Percentiles rank a stretch among this genome's conserved stretches.
These are phyloP conservation scores for Elgaria multicarinata DNA, from an alignment of 2,113 vertebrate species.

Conservation along the genomic window DNA sequence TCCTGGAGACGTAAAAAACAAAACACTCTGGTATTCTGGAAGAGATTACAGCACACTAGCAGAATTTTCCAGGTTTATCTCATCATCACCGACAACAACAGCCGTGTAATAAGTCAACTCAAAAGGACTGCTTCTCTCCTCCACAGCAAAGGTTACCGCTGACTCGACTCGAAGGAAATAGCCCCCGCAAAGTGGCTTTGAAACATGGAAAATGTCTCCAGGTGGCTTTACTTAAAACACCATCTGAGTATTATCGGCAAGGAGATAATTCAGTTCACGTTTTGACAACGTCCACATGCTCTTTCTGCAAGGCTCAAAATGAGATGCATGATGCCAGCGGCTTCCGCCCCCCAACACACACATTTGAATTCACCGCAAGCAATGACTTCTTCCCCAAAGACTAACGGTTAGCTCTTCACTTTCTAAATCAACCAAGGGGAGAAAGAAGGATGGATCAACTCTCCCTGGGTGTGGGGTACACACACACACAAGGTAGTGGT, in stretches of 20 bases:
- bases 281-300: slow-evolving; percentile 71
- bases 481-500: no score
- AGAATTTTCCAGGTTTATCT: slow-evolving; percentile 73
- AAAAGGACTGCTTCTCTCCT: slow-evolving; percentile 65
- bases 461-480: slow-evolving; percentile 17
- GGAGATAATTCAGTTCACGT: slow-evolving; percentile 74
- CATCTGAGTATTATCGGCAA: slow-evolving; percentile 69
- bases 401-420: neutral
- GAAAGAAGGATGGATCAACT: neutral
- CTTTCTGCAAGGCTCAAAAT: slow-evolving; percentile 40
- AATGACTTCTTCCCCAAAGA: neutral
- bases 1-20: slow-evolving; percentile 65
- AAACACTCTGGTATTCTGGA: slow-evolving; percentile 50
- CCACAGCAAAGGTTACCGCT: slow-evolving; percentile 73
- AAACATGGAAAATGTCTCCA: slow-evolving; percentile 70
- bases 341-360: neutral
- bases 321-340: slow-evolving; percentile 2
- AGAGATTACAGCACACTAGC: slow-evolving; percentile 64
- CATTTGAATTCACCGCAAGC: neutral
- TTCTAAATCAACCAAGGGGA: neutral
- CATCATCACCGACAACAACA: slow-evolving; percentile 35
- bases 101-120: slow-evolving; percentile 73
- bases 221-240: slow-evolving; percentile 78
- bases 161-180: slow-evolving; percentile 83
- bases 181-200: slow-evolving; percentile 74